phyloP scores from a whole-genome alignment of 2,888 invertebrate genomes.

The Oscheius sp. region DNA sequence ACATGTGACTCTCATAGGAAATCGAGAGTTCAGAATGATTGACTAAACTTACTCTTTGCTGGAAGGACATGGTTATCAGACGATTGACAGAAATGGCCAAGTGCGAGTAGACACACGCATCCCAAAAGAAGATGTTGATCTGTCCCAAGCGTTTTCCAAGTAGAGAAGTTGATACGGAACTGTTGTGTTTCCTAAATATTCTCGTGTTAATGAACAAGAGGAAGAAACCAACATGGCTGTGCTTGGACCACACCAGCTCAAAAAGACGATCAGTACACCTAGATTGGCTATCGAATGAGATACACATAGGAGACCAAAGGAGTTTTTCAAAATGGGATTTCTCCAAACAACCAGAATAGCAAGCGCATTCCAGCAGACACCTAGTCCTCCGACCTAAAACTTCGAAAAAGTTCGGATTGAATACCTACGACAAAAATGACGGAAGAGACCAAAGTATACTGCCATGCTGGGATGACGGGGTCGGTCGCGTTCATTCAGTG shows the following conservation, averaged over 20 bases:
- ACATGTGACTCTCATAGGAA: neutral
- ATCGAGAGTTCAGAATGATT: neutral
- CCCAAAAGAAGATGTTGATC: constrained; percentile 54
- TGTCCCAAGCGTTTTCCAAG: constrained; percentile 48
- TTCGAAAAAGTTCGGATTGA: neutral
- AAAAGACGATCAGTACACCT: constrained; percentile 47
- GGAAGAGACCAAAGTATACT: constrained; percentile 23
- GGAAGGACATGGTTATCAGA: constrained; percentile 51
- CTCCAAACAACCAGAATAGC: constrained; percentile 44
- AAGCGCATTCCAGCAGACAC: constrained; percentile 43
- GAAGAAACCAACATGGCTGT: constrained; percentile 43
- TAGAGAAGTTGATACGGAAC: constrained; percentile 34
- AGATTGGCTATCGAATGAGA: constrained; percentile 51
- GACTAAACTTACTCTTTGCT: constrained; percentile 39
- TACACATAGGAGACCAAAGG: constrained; percentile 50
- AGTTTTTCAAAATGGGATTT: constrained; percentile 48
- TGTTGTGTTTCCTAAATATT: no score
- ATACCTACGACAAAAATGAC: constrained; percentile 21
- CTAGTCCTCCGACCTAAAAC: constrained; percentile 36
- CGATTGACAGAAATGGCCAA: constrained; percentile 54
- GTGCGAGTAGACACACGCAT: constrained; percentile 57
- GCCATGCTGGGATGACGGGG: neutral
- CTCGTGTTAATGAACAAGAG: neutral
- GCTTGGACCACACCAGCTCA: constrained; percentile 43
- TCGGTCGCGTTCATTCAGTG: no score